Base-by-base conservation (phyloP, 2,888 invertebrate species). In the Melinaea marsaeus region DNA sequence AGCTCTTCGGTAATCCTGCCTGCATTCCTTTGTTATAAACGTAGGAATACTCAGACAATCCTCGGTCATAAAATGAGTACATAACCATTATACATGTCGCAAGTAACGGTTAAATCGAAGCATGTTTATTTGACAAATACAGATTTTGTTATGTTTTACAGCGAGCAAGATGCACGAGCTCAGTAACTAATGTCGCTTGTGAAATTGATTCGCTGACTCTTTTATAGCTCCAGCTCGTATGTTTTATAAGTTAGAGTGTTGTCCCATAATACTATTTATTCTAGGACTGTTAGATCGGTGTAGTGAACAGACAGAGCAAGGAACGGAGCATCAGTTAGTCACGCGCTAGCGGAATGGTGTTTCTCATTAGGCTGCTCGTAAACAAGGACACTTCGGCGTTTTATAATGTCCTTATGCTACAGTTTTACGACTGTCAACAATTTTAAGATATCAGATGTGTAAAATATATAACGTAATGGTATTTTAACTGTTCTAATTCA, bases 341-440 rank as follows among this genome's bases (percentile, higher is more conserved):
- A 83, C 82, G 81, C 78, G 75, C 77, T 75, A 78, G 75, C 79
- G 79, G 77, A 74, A 82, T 80, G 79, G 81, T 79, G 80, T 83
- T 80, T 83, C 86, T 86, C 85, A 88, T 89, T 88, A 88, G 80
- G 75, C 73, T 72, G 75, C 75, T 83, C 86, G 80, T 88, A 86
- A 88, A 88, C 82, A 86, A 84, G 81, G 81, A 83, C 80, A 81
- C 77, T 81, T 83, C 77, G 81, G 84, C 82, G 79, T 79, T 81
- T 81, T 84, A 85, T 85, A 88, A 88, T 88, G 85, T 83, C 77
- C 74, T 76, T 75, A 75, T 76, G 83, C 82, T 81, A 81, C 78
- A 79, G 77, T 77, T 87, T 86, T 84, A 88, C 79, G 83, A 85
- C 77, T 77, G 79, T 79, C 77, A 77, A 74, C 76, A 78, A 77